These are phyloP conservation scores for Phymorhynchus buccinoides DNA, from an alignment of 1,140 invertebrate species.

Conservation along the genomic window DNA sequence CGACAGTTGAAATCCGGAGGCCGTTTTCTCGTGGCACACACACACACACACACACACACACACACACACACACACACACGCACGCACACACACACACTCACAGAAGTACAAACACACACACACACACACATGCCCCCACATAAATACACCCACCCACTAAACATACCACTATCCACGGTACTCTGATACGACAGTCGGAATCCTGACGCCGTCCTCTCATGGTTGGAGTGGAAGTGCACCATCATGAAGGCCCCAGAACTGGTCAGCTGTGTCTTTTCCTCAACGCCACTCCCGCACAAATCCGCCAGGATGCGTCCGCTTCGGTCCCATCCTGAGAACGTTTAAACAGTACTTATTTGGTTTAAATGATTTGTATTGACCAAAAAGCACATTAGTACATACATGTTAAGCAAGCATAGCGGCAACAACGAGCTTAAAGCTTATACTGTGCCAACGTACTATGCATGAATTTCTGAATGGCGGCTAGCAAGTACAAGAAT, in stretches of 20 bases:
- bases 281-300: background rate
- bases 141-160: background rate
- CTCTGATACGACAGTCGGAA: background rate
- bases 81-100: background rate
- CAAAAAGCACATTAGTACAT: no score
- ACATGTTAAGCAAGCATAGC: no score
- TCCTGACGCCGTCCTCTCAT: background rate
- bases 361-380: no score
- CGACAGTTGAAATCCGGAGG: no score
- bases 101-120: background rate
- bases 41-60: constrained; percentile 25
- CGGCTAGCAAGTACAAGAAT: no score
- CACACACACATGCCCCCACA: constrained; percentile 27
- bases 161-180: background rate
- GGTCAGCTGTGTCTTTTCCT: background rate
- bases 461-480: no score
- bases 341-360: no score
- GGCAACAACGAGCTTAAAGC: no score
- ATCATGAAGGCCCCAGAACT: background rate
- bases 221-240: constrained; percentile 7
- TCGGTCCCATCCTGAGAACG: constrained; percentile 17
- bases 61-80: constrained; percentile 18
- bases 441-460: no score
- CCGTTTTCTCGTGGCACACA: no score
- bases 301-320: constrained; percentile 8